These are phyloP conservation scores for Pararge aegeria DNA, from an alignment of 1,140 invertebrate species.

Conservation along the genomic window DNA sequence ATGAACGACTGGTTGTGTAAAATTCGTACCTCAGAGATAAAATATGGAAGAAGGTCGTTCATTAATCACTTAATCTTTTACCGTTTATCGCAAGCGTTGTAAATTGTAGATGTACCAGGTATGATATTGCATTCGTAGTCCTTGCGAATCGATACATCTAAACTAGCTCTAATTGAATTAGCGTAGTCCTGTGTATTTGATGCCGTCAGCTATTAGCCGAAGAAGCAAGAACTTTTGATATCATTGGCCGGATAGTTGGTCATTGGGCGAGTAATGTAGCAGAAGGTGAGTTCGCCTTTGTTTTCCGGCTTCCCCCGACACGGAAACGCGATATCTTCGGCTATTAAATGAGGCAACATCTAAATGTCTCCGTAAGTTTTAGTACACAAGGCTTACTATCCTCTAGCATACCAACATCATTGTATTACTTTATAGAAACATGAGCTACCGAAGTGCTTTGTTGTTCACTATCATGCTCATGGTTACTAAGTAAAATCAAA, in stretches of 20 bases:
- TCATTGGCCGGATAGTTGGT: neutral
- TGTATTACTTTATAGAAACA: no score
- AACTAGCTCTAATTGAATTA: conserved; percentile 8
- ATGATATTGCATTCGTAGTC: neutral
- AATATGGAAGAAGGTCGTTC: neutral
- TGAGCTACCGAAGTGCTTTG: no score
- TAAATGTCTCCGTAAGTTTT: neutral
- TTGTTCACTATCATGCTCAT: no score
- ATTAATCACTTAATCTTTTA: neutral
- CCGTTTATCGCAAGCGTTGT: neutral
- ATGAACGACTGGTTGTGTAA: neutral
- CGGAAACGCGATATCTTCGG: neutral
- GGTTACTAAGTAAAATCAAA: no score
- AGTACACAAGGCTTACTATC: neutral
- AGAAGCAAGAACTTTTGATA: neutral
- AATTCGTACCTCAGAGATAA: neutral
- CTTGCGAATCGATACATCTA: conserved; percentile 12
- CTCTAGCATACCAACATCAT: neutral
- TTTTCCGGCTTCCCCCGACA: neutral
- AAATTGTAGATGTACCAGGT: neutral
- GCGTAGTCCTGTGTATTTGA: neutral
- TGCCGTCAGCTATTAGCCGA: neutral
- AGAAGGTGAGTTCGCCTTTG: neutral
- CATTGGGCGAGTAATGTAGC: neutral
- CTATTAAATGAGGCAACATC: neutral